phyloP scores from a whole-genome alignment of 2,797 vertebrate genomes.

The Hippopotamyrus pictus region DNA sequence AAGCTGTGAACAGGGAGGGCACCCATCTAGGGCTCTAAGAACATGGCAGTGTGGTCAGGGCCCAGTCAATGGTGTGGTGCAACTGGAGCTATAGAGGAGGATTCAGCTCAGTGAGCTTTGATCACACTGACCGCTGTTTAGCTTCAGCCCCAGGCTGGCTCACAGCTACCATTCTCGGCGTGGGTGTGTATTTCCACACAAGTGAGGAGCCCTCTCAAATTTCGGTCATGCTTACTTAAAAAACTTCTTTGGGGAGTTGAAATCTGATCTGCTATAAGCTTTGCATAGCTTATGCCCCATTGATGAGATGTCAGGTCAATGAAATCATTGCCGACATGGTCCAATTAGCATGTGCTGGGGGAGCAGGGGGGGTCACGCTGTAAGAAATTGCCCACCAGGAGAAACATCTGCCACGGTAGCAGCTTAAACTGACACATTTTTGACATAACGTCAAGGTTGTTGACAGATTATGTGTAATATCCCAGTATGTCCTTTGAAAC shows the following conservation, averaged over 20 bases:
- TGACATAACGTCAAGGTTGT: neutral
- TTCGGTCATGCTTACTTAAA: neutral
- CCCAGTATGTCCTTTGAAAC: neutral
- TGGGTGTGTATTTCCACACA: neutral
- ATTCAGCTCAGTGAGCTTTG: neutral
- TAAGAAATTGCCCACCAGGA: neutral
- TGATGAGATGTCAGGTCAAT: constrained; percentile 5
- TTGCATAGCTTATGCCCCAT: neutral
- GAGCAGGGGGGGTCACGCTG: neutral
- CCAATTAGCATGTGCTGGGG: neutral
- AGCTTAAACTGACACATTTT: neutral
- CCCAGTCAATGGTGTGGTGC: neutral
- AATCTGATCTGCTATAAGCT: neutral
- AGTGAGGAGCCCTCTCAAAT: neutral
- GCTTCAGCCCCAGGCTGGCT: neutral
- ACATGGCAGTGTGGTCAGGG: neutral
- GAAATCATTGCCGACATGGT: constrained; percentile 5
- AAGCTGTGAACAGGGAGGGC: neutral
- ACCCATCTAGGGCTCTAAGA: neutral
- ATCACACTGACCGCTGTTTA: neutral
- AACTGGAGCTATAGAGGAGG: neutral
- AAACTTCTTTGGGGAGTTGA: neutral
- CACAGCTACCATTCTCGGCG: neutral
- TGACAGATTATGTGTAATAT: neutral
- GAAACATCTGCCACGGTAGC: neutral